These are phyloP conservation scores for Macrophya annulata DNA, from an alignment of 2,888 invertebrate species.

Conservation along the genomic window DNA sequence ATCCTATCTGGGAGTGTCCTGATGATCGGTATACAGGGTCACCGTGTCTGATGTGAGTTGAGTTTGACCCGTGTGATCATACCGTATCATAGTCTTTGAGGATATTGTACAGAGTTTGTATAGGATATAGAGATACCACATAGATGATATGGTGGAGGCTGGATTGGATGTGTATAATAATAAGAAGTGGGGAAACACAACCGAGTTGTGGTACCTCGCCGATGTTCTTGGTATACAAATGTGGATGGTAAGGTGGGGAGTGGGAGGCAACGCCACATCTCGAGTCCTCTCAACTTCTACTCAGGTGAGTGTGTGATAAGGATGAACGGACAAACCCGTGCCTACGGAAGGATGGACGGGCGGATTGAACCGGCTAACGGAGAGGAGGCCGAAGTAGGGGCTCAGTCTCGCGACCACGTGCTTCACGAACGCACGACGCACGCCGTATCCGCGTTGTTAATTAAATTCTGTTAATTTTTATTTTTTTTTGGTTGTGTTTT, in stretches of 20 bases:
- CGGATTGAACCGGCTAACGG: constrained; percentile 75
- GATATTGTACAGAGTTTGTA: background rate
- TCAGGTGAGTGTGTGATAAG: constrained; percentile 54
- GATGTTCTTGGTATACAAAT: background rate
- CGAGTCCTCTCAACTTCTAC: constrained; percentile 27
- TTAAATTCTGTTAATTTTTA: background rate
- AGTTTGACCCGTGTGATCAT: background rate
- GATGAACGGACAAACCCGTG: constrained; percentile 48
- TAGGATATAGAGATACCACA: background rate
- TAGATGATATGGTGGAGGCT: constrained; percentile 4
- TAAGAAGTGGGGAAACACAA: background rate
- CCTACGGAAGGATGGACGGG: constrained; percentile 72
- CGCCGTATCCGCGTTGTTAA: constrained; percentile 36
- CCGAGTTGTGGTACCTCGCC: background rate
- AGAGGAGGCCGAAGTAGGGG: constrained; percentile 74
- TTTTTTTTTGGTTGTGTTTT: too few relatives aligned
- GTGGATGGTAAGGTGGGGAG: constrained; percentile 16
- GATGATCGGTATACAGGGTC: too few relatives aligned
- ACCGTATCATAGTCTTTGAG: background rate
- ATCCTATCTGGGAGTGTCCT: too few relatives aligned
- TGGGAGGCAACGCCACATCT: constrained; percentile 42
- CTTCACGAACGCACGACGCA: constrained; percentile 78
- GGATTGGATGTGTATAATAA: background rate
- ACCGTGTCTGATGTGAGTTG: too few relatives aligned
- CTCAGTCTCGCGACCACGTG: constrained; percentile 79